Conservation (phyloP, 1,140 invertebrate genomes). For the Drosophila guanche region DNA sequence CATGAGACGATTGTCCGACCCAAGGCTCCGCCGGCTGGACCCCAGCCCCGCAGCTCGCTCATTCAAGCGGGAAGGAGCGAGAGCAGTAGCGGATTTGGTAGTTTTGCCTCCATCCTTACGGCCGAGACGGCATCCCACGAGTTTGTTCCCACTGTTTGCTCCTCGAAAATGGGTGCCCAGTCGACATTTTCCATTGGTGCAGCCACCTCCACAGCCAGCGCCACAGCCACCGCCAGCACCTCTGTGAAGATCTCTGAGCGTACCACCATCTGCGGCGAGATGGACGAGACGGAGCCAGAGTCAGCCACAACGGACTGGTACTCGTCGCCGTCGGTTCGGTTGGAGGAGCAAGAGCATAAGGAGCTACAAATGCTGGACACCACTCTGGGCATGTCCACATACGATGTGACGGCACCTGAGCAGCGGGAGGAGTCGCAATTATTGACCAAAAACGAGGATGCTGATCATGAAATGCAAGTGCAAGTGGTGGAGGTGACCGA, state of each 20-base stretch:
- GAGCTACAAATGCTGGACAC: slow-evolving; percentile 59
- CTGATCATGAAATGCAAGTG: not conserved
- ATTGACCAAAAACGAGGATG: not conserved
- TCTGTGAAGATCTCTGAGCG: slow-evolving; percentile 63
- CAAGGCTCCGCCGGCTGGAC: slow-evolving; percentile 42
- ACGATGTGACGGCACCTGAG: slow-evolving; percentile 54
- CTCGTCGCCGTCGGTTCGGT: slow-evolving; percentile 30
- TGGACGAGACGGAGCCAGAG: slow-evolving; percentile 14
- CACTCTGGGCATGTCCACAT: slow-evolving; percentile 73
- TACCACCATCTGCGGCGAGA: slow-evolving; percentile 64
- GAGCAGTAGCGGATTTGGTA: slow-evolving; percentile 66
- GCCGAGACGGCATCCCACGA: slow-evolving; percentile 33
- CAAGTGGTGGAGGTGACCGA: slow-evolving; percentile 1
- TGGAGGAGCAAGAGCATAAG: not conserved
- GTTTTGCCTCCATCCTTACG: slow-evolving; percentile 40
- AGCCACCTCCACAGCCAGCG: slow-evolving; percentile 7
- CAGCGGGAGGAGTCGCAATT: not conserved
- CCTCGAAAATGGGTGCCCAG: slow-evolving; percentile 66
- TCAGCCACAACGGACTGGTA: slow-evolving; percentile 2
- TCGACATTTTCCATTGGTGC: not conserved
- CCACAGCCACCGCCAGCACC: not conserved
- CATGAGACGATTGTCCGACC: not conserved
- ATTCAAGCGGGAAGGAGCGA: slow-evolving; percentile 3
- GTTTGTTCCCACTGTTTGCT: slow-evolving; percentile 67
- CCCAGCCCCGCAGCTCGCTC: slow-evolving; percentile 59